Evolutionary conservation across 2,797 vertebrate genomes (phyloP), one percentile per base, ranked within the genome.

Genomic region (Prionace glauca): DNA sequence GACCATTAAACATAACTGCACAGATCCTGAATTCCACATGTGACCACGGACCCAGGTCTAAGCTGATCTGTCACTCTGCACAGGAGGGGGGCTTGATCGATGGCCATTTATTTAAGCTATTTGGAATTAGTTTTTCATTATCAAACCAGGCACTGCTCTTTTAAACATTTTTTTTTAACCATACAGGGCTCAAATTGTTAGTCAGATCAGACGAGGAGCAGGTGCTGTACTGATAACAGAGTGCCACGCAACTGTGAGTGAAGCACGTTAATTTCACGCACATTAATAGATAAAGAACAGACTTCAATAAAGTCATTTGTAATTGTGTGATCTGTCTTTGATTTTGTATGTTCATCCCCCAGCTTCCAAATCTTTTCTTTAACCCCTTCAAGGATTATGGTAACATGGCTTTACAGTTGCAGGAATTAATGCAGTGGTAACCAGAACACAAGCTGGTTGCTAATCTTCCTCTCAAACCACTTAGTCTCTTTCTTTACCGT

Each of bases 31-130:
- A 96, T 94, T 67, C 90, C 95, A 95, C 92, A 8, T 0, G 11
- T 95, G 94, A 84, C 96, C 16, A 94, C 56, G 45, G 95, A 74
- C 86, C 90, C 90, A 79, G 65, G 60, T 32, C 95, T 95, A 95
- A 79, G 87, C 81, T 95, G 95, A 50, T 92, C 94, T 95, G 95
- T 95, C 95, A 96, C 94, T 77, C 95, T 41, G 84, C 95, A 88
- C 79, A 84, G 95, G 62, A 94, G 90, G 86, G 62, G 88, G 18
- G 36, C 32, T 62, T 92, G 90, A 92, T 92, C 90, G 65, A 92
- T 92, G 11, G 90, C 90, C 65, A 69, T 94, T 94, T 94, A 94
- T 74, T 74, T 94, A 72, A 92, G 32, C 93, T 94, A 50, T 94
- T 56, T 94, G 69, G 93, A 94, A 94, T 94, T 94, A 94, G 72